Evolutionary conservation across 1,140 invertebrate species (phyloP), one percentile per base, ranked within the genome.

Genomic region (Dinoponera quadriceps): DNA sequence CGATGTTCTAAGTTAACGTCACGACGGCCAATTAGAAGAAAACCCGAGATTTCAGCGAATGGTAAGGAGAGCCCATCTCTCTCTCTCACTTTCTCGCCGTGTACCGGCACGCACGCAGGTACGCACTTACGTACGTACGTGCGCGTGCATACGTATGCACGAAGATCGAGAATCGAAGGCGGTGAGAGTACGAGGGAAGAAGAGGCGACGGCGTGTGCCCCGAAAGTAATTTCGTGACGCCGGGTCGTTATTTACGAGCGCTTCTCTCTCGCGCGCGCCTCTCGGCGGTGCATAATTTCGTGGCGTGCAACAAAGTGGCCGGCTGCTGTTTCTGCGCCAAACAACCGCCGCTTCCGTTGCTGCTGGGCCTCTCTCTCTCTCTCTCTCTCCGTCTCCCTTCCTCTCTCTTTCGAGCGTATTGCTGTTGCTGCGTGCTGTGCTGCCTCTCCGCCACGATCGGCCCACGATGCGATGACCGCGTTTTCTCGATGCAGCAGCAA

Each of bases 231-330:
- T 82, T 74, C 80, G 71, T 74, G 80, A 82, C 80, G 80, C 68
- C 68, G 44, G 71, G 55, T 82, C 59, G 59, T 82, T 74, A 77
- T 77, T 82, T 74, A 74, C 80, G 71, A 74, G 80, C 57, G 29
- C 38, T 48, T 82, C 77, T 65, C 73, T 25, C 33, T 48, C 57
- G 13, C 78, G 78, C 66, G 71, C 72, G 73, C 62, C 54, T 66
- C 69, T 33, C 72, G 82, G 73, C 73, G 73, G 29, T 69, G 82
- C 74, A 80, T 84, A 80, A 78, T 68, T 84, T 80, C 65, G 65
- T 84, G 74, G 82, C 82, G 82, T 84, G 82, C 82, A 80, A 84
- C 82, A 84, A 84, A 84, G 74, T 84, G 82, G 74, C 57, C 74
- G 74, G 74, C 74, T 84, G 74, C 82, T 57, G 74, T 84, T 83